These are phyloP conservation scores for Campylomormyrus numenius DNA, from an alignment of 2,113 vertebrate species.

Conservation along the genomic window DNA sequence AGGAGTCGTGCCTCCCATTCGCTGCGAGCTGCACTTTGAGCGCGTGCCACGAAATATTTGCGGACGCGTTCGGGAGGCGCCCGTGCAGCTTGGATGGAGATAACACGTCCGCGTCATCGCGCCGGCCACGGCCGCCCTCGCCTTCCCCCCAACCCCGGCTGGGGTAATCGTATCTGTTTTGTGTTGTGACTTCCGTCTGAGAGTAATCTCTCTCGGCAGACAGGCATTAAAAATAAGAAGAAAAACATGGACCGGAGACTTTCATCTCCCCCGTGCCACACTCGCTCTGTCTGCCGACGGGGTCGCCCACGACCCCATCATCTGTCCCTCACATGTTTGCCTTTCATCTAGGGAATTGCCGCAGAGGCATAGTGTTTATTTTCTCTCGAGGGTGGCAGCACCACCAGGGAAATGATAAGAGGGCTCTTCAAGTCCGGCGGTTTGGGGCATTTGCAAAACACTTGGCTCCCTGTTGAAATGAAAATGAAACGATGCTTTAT, in stretches of 20 bases:
- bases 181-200: constrained; percentile 53
- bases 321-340: constrained; percentile 5
- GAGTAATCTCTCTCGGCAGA: constrained; percentile 38
- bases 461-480: not conserved
- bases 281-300: constrained; percentile 1
- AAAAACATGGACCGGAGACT: constrained; percentile 27
- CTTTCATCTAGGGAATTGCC: constrained; percentile 30
- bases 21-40: constrained; percentile 52
- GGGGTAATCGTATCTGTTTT: constrained; percentile 49
- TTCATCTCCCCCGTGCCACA: constrained; percentile 20
- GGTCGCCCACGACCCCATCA: constrained; percentile 13
- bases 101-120: constrained; percentile 54
- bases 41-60: constrained; percentile 59
- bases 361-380: constrained; percentile 36
- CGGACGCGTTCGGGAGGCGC: constrained; percentile 59
- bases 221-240: constrained; percentile 27
- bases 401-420: constrained; percentile 33
- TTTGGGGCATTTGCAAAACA: constrained; percentile 17
- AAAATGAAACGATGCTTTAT: not conserved
- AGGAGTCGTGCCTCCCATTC: constrained; percentile 36
- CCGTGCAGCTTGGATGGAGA: constrained; percentile 65
- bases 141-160: constrained; percentile 32
- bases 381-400: constrained; percentile 27
- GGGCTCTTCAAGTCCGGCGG: constrained; percentile 23
- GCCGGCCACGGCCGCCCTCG: constrained; percentile 47